Base-by-base conservation (phyloP, 2,888 invertebrate species). In the Eupithecia pulchellata region DNA sequence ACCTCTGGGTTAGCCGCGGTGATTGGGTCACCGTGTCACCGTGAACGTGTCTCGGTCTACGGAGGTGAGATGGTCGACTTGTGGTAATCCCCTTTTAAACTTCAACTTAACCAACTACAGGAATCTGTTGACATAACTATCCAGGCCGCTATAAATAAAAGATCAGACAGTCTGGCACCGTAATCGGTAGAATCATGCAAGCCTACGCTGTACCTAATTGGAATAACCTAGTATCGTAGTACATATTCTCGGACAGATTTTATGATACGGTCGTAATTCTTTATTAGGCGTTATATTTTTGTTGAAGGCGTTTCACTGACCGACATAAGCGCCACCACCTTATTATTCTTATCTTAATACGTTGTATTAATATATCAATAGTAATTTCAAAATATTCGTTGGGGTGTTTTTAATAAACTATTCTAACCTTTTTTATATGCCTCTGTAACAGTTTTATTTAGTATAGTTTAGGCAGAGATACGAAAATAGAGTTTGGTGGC, bases 141-240 rank as follows among this genome's bases (percentile, higher is more conserved):
- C 58, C 9, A 60, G 20, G 11, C 29, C 8, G 60, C 34, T 13
- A 68, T 67, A 60, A 67, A 71, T 71, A 47, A 67, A 60, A 60
- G 60, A 55, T 25, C 68, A 71, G 68, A 67, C 71, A 64, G 67
- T 60, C 52, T 52, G 70, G 63, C 64, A 39, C 64, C 39, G 29
- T 67, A 67, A 71, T 55, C 36, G 34, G 32, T 61, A 14, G 11
- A 58, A 64, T 58, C 8, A 39, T 32, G 42, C 64, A 32, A 68
- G 55, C 71, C 71, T 70, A 66, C 66, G 66, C 66, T 55, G 63
- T 20, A 11, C 42, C 66, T 66, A 63, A 71, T 71, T 66, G 70
- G 58, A 47, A 62, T 66, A 71, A 66, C 66, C 70, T 65, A 69
- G 69, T 30, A 60, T 17, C n/a, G 58, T 61, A 13, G 30, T 30